phyloP scores from a whole-genome alignment of 2,797 vertebrate genomes.

The Eulemur rubriventer region DNA sequence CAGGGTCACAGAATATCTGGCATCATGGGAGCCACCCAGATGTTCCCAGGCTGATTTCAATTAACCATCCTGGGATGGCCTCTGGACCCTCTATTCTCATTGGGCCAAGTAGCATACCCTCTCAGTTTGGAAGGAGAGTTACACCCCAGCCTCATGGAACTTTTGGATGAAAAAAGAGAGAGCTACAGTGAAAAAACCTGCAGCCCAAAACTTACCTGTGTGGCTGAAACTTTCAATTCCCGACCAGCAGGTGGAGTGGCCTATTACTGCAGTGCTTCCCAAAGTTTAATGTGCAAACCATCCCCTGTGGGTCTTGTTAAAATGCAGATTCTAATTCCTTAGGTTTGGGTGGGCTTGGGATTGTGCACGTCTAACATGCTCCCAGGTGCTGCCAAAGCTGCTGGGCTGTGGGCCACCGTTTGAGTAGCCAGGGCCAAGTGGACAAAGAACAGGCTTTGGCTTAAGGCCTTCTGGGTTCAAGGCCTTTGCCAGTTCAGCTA shows the following conservation, averaged over 20 bases:
- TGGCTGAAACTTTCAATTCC: background rate
- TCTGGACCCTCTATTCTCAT: background rate
- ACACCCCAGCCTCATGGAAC: background rate
- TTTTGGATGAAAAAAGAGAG: background rate
- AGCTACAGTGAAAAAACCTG: background rate
- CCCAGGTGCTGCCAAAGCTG: background rate
- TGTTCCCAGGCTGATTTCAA: background rate
- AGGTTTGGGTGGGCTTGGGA: background rate
- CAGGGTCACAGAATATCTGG: background rate
- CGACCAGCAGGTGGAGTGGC: background rate
- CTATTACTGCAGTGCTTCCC: background rate
- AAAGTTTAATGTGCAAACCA: background rate
- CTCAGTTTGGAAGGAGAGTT: background rate
- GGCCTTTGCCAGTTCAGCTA: background rate
- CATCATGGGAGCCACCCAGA: background rate
- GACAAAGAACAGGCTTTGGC: background rate
- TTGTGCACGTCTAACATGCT: background rate
- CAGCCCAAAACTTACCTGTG: background rate
- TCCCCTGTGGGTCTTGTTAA: background rate
- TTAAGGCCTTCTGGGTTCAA: conserved; percentile 23
- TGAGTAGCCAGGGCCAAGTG: background rate
- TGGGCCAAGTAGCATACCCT: background rate
- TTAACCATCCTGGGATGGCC: background rate
- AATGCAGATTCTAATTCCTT: background rate
- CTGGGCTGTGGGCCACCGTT: background rate